Evolutionary conservation across 2,888 invertebrate genomes (phyloP), one percentile per base, ranked within the genome.

Genomic region (Pseudanteris insignis): DNA sequence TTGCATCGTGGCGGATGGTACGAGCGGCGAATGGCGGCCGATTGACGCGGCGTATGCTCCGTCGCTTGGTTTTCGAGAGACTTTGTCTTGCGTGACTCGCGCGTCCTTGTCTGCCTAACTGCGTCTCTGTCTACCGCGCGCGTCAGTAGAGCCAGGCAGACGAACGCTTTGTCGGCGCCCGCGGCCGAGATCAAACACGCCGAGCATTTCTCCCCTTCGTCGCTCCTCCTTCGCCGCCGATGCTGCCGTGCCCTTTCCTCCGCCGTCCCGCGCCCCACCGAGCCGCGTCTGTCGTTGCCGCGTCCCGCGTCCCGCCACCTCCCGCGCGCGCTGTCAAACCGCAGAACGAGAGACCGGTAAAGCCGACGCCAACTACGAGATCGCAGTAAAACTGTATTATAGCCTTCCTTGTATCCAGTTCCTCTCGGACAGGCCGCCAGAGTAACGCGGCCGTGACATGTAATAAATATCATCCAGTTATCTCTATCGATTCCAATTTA

Each of bases 81-180:
- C 38, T 38, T 32, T 30, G 53, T 44, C 50, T 38, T 40, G 50
- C 28, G 40, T 15, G 40, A 14, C 21, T 26, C 32, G 28, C 24
- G 30, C 25, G 46, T 46, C 57, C 41, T 47, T 30, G 48, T 48
- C 34, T 38, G 13, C 34, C 32, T 9, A 8, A 15, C 13, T 14
- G 6, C 5, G 13, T 64, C 65, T 47, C 59, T 41, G 54, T 63
- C 64, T 47, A 40, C 66, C 64, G 67, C 65, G 64, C 67, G 71
- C 67, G 48, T 46, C 67, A 67, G 70, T 67, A 71, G 69, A 69
- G 68, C 66, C 67, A 69, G 67, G 70, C 71, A 70, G 76, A 72
- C 74, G 75, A 69, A 68, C 68, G 75, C 75, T 77, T 77, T 75
- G 76, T 76, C 76, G 79, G 77, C 75, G 77, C 77, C 77, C 77